Evolutionary conservation across 2,113 vertebrate genomes (phyloP), one percentile per base, ranked within the genome.

Genomic region (Sclerurus mexicanus): DNA sequence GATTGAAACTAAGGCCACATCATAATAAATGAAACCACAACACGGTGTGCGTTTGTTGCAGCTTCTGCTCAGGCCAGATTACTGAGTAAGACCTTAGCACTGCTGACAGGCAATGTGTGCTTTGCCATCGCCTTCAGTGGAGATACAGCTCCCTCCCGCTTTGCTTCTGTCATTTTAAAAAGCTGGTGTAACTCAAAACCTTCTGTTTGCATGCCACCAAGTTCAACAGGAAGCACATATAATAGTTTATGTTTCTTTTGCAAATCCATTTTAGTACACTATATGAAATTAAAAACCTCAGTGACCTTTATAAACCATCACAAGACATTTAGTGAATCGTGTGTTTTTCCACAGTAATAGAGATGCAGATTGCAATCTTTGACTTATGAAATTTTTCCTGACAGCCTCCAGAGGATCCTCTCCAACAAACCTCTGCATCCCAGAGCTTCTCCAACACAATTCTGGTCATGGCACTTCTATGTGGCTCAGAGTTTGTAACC

Each of bases 221-320:
- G 85, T 86, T 94, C 87, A 95, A 95, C 95, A 96, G 90, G 90
- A 97, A 97, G 92, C 84, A 92, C 84, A 92, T 87, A 88, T 53
- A 88, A 91, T 76, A 89, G 85, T 86, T 94, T 50, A 83, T 90
- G 89, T 84, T 92, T 92, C 68, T 97, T 96, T 96, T 95, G 75
- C 86, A 91, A 96, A 94, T 93, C 75, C 55, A 22, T 62, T 93
- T 94, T 39, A 79, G 77, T 81, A 90, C 37, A 63, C 75, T 88
- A 81, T 83, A 94, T 81, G 60, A 93, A 97, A 96, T 90, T 56
- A 58, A 97, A 97, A 97, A 86, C 96, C 86, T 96, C 92, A 92
- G 47, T 94, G 89, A 90, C 91, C 83, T 97, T 93, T 95, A 82
- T 87, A 96, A 97, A 89, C 35, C 74, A 88, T 89, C 59, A 60